phyloP scores from a whole-genome alignment of 2,797 vertebrate species.

The Erethizon dorsatum region DNA sequence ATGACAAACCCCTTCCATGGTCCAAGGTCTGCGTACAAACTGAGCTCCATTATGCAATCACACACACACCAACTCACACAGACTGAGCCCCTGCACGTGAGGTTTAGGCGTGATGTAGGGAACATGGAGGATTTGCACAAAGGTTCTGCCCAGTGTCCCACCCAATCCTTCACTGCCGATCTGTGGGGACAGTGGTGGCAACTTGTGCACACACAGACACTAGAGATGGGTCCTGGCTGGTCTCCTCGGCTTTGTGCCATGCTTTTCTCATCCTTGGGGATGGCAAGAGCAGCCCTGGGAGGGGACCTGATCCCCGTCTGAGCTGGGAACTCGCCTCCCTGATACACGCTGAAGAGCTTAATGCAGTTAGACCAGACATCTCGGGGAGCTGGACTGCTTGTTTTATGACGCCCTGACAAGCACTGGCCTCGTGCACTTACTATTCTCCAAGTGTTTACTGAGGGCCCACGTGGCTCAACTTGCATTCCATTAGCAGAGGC shows the following conservation, averaged over 20 bases:
- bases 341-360: not conserved
- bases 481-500: not conserved
- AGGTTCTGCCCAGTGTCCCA: not conserved
- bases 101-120: too few relatives aligned
- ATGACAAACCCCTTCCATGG: not conserved
- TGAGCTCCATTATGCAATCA: not conserved
- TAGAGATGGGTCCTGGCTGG: too few relatives aligned
- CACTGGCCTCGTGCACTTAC: rapidly evolving
- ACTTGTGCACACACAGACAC: not conserved
- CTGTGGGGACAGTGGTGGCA: not conserved
- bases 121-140: not conserved
- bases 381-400: rapidly evolving
- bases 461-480: rapidly evolving
- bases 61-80: not conserved
- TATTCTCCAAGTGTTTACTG: rapidly evolving
- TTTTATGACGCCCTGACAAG: not conserved
- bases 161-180: rapidly evolving
- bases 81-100: not conserved
- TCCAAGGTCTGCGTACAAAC: rapidly evolving
- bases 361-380: not conserved
- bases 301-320: rapidly evolving
- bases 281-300: not conserved
- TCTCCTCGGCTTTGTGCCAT: rapidly evolving
- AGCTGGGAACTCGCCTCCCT: not conserved
- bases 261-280: not conserved